Conservation (phyloP, 2,797 vertebrate species). For the Danio tinwini region DNA sequence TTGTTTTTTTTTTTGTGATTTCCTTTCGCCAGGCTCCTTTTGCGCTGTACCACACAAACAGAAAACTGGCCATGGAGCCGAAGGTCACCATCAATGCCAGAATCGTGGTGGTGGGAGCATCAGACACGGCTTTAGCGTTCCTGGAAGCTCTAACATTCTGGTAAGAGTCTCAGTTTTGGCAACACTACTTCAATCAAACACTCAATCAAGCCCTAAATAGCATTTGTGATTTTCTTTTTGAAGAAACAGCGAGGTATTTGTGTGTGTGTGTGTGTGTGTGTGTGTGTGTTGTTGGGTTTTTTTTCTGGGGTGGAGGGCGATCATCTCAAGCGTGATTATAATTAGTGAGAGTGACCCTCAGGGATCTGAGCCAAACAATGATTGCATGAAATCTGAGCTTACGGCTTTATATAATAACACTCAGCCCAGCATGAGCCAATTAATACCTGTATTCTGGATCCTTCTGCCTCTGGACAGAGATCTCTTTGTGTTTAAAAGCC, state of each 20-base stretch:
- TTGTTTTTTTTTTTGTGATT: slow-evolving; percentile 33
- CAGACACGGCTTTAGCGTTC: slow-evolving; percentile 87
- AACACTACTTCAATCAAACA: slow-evolving; percentile 41
- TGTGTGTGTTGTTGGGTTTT: slow-evolving; percentile 13
- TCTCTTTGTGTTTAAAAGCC: slow-evolving; percentile 39
- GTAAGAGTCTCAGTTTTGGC: slow-evolving; percentile 70
- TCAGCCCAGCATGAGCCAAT: slow-evolving; percentile 50
- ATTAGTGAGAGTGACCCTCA: slow-evolving; percentile 58
- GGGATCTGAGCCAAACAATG: slow-evolving; percentile 56
- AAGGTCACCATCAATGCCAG: slow-evolving; percentile 85
- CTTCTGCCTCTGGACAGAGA: slow-evolving; percentile 22
- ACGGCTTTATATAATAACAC: slow-evolving; percentile 45
- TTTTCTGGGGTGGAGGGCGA: slow-evolving; percentile 20
- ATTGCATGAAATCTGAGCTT: slow-evolving; percentile 62
- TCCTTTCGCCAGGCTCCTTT: slow-evolving; percentile 77
- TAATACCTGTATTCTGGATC: slow-evolving; percentile 43
- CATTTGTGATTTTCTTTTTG: slow-evolving; percentile 32
- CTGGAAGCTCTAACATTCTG: slow-evolving; percentile 87
- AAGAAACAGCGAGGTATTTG: slow-evolving; percentile 29
- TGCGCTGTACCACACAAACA: slow-evolving; percentile 87
- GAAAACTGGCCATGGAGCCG: slow-evolving; percentile 87
- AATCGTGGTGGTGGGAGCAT: slow-evolving; percentile 93
- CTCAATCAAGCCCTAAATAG: slow-evolving; percentile 26
- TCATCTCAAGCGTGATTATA: slow-evolving; percentile 58
- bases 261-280: neutral